Conservation (phyloP, 2,113 vertebrate genomes). For the Labeo rohita region DNA sequence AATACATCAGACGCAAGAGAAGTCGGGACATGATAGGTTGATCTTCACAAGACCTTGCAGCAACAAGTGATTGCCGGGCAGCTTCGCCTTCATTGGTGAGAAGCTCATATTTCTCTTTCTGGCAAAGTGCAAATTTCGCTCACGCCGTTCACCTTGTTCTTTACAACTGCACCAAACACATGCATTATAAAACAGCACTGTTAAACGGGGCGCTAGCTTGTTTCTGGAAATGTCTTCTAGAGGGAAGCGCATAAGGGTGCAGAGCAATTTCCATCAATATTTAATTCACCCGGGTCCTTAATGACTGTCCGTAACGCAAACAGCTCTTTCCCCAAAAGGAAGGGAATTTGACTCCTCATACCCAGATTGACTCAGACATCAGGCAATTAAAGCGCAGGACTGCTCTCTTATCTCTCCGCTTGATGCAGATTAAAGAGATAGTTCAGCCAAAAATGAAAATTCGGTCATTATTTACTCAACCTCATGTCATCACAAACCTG, state of each 20-base stretch:
- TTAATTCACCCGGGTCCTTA: conserved; percentile 66
- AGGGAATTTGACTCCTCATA: conserved; percentile 16
- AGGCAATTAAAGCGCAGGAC: conserved; percentile 29
- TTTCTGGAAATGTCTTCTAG: conserved; percentile 60
- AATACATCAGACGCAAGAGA: conserved; percentile 72
- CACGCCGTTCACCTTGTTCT: conserved; percentile 37
- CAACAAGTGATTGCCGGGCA: conserved; percentile 36
- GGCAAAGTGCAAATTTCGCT: neutral
- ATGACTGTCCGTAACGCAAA: conserved; percentile 59
- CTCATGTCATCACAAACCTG: neutral
- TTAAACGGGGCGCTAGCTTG: conserved; percentile 53
- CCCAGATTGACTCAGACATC: conserved; percentile 39
- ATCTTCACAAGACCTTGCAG: conserved; percentile 58
- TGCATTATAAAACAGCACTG: conserved; percentile 61
- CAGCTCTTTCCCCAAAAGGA: conserved; percentile 24
- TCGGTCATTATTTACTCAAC: neutral
- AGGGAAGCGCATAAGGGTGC: conserved; percentile 51
- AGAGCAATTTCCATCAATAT: conserved; percentile 69
- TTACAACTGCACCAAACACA: conserved; percentile 22
- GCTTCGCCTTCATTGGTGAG: neutral
- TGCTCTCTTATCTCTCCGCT: neutral
- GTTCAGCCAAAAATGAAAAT: neutral
- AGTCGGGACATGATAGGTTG: conserved; percentile 62
- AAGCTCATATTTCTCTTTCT: conserved; percentile 15
- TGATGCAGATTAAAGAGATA: conserved; percentile 27